Evolutionary conservation across 2,888 invertebrate genomes (phyloP).

Genomic region (Tenthredo mesomela): DNA sequence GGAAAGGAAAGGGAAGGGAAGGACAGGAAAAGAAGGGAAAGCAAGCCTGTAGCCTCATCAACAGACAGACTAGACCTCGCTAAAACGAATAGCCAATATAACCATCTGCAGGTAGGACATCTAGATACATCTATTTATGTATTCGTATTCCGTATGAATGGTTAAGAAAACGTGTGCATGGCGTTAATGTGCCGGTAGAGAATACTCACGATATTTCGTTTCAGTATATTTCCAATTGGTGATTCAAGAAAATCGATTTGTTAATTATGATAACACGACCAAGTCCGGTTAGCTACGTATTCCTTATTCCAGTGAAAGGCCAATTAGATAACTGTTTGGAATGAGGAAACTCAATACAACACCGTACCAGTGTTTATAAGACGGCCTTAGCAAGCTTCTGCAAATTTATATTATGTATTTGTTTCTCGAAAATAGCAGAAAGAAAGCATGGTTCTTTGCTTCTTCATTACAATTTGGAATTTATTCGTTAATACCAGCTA

Average conservation of each 20-base stretch:
- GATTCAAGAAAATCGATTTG: neutral
- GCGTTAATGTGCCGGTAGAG: slow-evolving; percentile 24
- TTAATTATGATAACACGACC: neutral
- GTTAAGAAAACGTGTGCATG: slow-evolving; percentile 49
- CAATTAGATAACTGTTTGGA: neutral
- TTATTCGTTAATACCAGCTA: neutral
- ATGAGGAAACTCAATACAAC: neutral
- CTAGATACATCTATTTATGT: slow-evolving; percentile 68
- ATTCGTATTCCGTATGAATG: slow-evolving; percentile 56
- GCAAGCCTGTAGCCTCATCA: slow-evolving; percentile 64
- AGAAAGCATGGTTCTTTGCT: neutral
- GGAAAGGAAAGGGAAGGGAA: neutral
- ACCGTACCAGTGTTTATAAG: neutral
- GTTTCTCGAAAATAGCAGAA: neutral
- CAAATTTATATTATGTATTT: neutral
- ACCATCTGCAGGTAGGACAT: slow-evolving; percentile 72
- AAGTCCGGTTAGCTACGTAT: neutral
- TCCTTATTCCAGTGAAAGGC: slow-evolving; percentile 10
- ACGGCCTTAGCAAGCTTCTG: neutral
- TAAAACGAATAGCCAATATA: slow-evolving; percentile 70
- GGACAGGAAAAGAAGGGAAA: slow-evolving; percentile 45
- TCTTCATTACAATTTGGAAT: neutral
- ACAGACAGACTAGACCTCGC: slow-evolving; percentile 69
- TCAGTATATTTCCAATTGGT: neutral
- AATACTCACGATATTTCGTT: neutral